Percentiles rank a stretch among this genome's conserved stretches.
Conservation (phyloP, 2,888 invertebrate genomes). For the Apamea sordens region DNA sequence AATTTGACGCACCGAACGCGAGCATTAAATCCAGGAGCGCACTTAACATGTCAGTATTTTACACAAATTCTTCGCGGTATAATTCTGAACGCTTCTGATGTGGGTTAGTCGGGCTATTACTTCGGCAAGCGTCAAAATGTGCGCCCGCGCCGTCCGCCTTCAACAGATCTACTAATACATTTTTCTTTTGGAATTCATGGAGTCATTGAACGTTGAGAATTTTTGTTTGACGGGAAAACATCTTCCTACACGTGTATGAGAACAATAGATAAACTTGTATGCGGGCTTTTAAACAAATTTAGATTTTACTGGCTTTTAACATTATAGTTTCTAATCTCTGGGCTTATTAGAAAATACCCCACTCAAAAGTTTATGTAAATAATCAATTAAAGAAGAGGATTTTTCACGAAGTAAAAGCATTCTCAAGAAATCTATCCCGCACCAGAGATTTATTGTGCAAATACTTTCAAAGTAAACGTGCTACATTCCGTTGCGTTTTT, state of each 20-base stretch:
- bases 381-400: constrained; percentile 27
- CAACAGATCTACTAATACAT: constrained; percentile 64
- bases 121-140: constrained; percentile 49
- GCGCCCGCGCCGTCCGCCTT: constrained; percentile 62
- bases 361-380: constrained; percentile 39
- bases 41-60: constrained; percentile 69
- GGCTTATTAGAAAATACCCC: constrained; percentile 12
- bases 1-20: constrained; percentile 55
- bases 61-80: constrained; percentile 62
- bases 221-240: constrained; percentile 54
- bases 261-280: constrained; percentile 46
- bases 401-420: constrained; percentile 26
- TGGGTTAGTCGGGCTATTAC: constrained; percentile 57
- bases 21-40: constrained; percentile 61
- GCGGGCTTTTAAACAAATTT: constrained; percentile 23
- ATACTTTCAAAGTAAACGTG: constrained; percentile 16
- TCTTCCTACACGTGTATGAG: constrained; percentile 50
- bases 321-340: constrained; percentile 9
- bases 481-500: constrained; percentile 42
- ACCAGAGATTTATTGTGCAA: constrained; percentile 38
- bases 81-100: constrained; percentile 53
- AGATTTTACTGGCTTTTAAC: constrained; percentile 25
- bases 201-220: constrained; percentile 67
- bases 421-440: constrained; percentile 22
- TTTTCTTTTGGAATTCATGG: constrained; percentile 65